Base-by-base conservation (phyloP, 1,140 invertebrate genomes). In the Lepidostoma basale region DNA sequence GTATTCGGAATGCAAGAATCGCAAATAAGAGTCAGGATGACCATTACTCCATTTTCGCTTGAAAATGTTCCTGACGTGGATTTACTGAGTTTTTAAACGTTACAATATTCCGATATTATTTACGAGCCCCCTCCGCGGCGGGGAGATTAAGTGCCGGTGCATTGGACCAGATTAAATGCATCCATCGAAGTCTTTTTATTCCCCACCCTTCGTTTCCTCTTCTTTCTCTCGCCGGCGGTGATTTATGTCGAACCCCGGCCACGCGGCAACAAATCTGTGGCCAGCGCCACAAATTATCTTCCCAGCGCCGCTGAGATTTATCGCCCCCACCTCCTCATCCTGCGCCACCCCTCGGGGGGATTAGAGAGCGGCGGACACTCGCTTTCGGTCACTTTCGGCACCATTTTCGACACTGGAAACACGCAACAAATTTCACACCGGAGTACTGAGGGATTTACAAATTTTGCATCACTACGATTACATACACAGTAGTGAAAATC, bases 201-300 rank as follows among this genome's bases (percentile, higher is more conserved):
- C 49, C 3, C n/a, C 49, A 23, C 49, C 49, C 26, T 14, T 52
- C n/a, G n/a, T 26, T 52, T 25, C 20, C 9, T 22, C 20, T 5
- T 10, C 44, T 20, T 20, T 47, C 20, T 22, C n/a, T 12, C 20
- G 44, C 44, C 20, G 1, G n/a, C 25, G 30, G 54, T 71, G 69
- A 71, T 71, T 71, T 71, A 71, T 71, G 62, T 71, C 28, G 59
- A 67, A 44, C 65, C 66, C 54, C 64, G 65, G 60, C 69, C 69
- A 59, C 65, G 52, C 58, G 65, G 59, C 59, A 67, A 71, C 69
- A 71, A 71, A 71, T 71, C 69, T 71, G 69, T 65, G 52, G 58
- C 33, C 64, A 40, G 28, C 60, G 63, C 69, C 69, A 71, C 69
- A 71, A 71, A 71, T 71, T 67, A 71, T 71, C 69, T 59, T 42